These are phyloP conservation scores for Caenorhabditis tropicalis DNA, from an alignment of 1,140 invertebrate species.

Conservation along the genomic window DNA sequence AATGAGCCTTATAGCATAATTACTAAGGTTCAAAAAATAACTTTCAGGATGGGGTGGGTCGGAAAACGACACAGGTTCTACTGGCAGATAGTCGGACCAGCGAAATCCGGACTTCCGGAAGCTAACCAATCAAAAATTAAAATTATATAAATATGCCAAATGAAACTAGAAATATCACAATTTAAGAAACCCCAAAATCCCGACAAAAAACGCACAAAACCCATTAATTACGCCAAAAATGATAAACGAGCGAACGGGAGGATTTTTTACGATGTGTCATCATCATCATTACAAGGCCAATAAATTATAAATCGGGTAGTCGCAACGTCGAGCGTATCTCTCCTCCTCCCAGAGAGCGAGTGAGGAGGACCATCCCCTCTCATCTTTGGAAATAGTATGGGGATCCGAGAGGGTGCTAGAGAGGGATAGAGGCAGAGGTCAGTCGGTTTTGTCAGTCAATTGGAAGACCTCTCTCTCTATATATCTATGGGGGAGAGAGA, in stretches of 20 bases:
- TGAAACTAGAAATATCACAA: too few relatives aligned
- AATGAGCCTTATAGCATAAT: too few relatives aligned
- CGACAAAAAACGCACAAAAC: neutral
- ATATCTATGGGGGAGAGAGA: neutral
- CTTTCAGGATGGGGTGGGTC: too few relatives aligned
- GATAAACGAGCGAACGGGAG: neutral
- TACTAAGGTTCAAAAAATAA: too few relatives aligned
- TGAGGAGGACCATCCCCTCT: neutral
- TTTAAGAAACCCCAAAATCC: neutral
- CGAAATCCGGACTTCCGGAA: too few relatives aligned
- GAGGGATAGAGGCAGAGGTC: neutral
- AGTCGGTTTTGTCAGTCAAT: constrained; percentile 17
- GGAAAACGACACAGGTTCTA: too few relatives aligned
- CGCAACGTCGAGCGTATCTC: neutral
- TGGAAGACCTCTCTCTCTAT: neutral
- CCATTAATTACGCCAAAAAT: neutral
- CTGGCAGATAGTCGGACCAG: too few relatives aligned
- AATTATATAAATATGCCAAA: too few relatives aligned
- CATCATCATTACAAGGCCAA: constrained; percentile 47
- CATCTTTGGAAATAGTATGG: neutral
- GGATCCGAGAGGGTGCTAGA: neutral
- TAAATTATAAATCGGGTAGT: constrained; percentile 38
- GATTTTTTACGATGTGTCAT: constrained; percentile 29
- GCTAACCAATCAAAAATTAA: too few relatives aligned
- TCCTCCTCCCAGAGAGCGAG: neutral